These are phyloP conservation scores for Miltochrista miniata DNA, from an alignment of 2,888 invertebrate species.

Conservation along the genomic window DNA sequence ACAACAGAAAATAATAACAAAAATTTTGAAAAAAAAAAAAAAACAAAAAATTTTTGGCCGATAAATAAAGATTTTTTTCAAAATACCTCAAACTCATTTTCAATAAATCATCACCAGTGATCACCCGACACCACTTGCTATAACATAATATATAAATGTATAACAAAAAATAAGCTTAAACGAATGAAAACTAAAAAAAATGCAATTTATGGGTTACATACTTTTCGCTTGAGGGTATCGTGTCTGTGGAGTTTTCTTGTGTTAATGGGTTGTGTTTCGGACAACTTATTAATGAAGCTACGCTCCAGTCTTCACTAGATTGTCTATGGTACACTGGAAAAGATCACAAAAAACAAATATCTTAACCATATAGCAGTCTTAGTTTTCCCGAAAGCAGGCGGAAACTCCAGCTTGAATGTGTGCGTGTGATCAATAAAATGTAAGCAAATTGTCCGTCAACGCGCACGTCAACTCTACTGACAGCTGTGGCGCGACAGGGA, in stretches of 20 bases:
- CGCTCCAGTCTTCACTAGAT: conserved; percentile 86
- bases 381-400: too few relatives aligned
- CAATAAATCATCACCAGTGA: conserved; percentile 90
- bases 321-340: conserved; percentile 66
- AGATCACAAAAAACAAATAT: neutral
- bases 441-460: too few relatives aligned
- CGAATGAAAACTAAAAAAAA: conserved; percentile 9
- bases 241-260: conserved; percentile 61
- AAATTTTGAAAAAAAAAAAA: conserved; percentile 24
- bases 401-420: too few relatives aligned
- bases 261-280: conserved; percentile 82
- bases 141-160: conserved; percentile 50
- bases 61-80: conserved; percentile 26
- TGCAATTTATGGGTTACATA: conserved; percentile 47
- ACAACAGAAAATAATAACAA: too few relatives aligned
- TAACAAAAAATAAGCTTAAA: conserved; percentile 27
- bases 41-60: conserved; percentile 25
- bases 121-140: conserved; percentile 83
- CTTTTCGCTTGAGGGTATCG: conserved; percentile 76
- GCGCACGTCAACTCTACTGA: too few relatives aligned
- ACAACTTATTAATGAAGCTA: conserved; percentile 89
- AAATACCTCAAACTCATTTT: conserved; percentile 90
- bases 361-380: too few relatives aligned
- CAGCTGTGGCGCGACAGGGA: too few relatives aligned
- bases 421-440: too few relatives aligned